Conservation (phyloP, 2,888 invertebrate species). For the Rhogogaster chlorosoma region DNA sequence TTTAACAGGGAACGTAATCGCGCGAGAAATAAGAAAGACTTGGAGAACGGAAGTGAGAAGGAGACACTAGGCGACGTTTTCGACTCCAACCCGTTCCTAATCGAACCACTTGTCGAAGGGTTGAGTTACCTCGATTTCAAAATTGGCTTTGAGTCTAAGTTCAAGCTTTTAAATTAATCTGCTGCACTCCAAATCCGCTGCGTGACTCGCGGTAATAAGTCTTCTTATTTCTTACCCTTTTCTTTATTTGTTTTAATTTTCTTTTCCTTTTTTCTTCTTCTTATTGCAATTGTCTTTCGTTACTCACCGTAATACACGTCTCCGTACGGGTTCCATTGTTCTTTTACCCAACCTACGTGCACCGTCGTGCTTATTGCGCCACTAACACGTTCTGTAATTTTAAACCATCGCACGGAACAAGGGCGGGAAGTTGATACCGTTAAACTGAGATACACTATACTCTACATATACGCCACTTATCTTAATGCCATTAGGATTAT, state of each 20-base stretch:
- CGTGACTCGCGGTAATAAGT: background rate
- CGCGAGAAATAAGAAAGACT: background rate
- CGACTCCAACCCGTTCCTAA: background rate
- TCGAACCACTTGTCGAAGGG: background rate
- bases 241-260: background rate
- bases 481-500: background rate
- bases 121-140: background rate
- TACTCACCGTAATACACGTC: background rate
- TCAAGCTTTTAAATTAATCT: background rate
- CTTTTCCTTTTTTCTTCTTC: background rate
- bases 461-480: background rate
- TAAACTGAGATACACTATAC: background rate
- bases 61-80: background rate
- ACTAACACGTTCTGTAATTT: background rate
- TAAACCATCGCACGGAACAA: background rate
- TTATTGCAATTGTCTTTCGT: background rate
- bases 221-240: background rate
- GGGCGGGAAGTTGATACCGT: constrained; percentile 10
- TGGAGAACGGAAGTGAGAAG: background rate
- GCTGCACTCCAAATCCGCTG: background rate
- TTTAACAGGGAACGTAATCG: too few species aligned
- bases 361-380: background rate
- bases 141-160: background rate
- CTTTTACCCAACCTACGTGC: background rate
- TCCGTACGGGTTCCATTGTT: background rate